Evolutionary conservation across 2,797 vertebrate genomes (phyloP).

Genomic region (Columba guinea): DNA sequence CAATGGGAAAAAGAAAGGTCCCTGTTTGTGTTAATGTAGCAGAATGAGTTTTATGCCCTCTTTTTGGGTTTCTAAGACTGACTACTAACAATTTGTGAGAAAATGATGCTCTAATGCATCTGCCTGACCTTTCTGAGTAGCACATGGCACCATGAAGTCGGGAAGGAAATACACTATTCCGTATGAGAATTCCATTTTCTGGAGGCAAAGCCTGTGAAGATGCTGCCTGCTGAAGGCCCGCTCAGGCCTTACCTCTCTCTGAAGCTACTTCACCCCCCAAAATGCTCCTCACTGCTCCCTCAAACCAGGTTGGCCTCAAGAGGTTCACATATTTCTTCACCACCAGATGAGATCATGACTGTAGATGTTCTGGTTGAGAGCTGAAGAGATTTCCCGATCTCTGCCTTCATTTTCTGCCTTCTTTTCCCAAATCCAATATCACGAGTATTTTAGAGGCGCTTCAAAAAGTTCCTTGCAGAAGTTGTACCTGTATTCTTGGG

Average conservation of each 20-base stretch:
- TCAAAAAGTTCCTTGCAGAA: neutral
- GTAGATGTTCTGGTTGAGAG: neutral
- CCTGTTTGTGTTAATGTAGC: neutral
- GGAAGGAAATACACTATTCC: neutral
- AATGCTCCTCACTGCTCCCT: neutral
- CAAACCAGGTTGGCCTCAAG: neutral
- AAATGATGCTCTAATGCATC: neutral
- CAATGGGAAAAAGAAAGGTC: constrained; percentile 20
- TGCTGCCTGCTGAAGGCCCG: neutral
- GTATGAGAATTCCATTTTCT: neutral
- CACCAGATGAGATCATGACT: neutral
- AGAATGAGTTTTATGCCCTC: neutral
- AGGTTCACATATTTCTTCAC: neutral
- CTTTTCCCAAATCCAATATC: neutral
- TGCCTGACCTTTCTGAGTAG: neutral
- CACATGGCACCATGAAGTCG: neutral
- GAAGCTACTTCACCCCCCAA: neutral
- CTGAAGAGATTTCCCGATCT: neutral
- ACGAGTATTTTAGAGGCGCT: neutral
- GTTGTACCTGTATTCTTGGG: neutral
- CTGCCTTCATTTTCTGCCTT: neutral
- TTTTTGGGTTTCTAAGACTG: neutral
- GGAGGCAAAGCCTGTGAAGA: neutral
- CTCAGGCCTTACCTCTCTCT: neutral
- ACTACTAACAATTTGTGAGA: neutral